These are phyloP conservation scores for Enoplosus armatus DNA, from an alignment of 2,797 vertebrate genomes.

Conservation along the genomic window DNA sequence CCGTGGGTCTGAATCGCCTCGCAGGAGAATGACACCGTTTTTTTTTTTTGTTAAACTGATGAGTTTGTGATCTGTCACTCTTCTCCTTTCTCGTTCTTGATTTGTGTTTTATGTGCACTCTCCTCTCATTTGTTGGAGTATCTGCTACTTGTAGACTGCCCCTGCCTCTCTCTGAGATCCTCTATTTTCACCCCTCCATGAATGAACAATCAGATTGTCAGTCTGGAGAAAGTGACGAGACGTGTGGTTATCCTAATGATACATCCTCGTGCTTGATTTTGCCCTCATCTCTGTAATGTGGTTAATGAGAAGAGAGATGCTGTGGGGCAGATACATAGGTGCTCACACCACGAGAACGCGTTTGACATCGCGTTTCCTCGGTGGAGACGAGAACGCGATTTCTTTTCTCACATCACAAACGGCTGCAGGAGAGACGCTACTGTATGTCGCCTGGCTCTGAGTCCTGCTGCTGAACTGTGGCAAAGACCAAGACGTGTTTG, in stretches of 20 bases:
- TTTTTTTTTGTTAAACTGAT: slow-evolving; percentile 37
- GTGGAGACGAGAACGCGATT: slow-evolving; percentile 2
- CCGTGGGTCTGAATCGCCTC: slow-evolving; percentile 19
- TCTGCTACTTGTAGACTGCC: slow-evolving; percentile 17
- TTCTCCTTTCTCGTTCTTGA: background rate
- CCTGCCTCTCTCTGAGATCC: slow-evolving; percentile 2
- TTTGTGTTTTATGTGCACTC: slow-evolving; percentile 38
- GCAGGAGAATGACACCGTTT: slow-evolving; percentile 33
- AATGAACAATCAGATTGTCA: slow-evolving; percentile 61
- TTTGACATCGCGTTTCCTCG: slow-evolving; percentile 11
- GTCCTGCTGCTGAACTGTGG: slow-evolving; percentile 1
- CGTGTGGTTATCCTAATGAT: slow-evolving; percentile 63
- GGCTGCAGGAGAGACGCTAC: slow-evolving; percentile 12
- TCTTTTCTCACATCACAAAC: slow-evolving; percentile 37
- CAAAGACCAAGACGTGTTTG: background rate
- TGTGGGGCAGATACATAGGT: slow-evolving; percentile 41
- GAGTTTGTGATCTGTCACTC: slow-evolving; percentile 52
- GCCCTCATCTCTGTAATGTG: slow-evolving; percentile 57
- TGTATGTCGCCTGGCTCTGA: background rate
- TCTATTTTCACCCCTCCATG: slow-evolving; percentile 18
- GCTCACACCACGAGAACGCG: slow-evolving; percentile 28
- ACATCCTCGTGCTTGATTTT: slow-evolving; percentile 65
- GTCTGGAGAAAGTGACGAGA: slow-evolving; percentile 39
- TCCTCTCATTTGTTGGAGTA: slow-evolving; percentile 34
- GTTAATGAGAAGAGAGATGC: slow-evolving; percentile 62